Evolutionary conservation across 1,140 invertebrate genomes (phyloP).

Genomic region (Chionoecetes opilio): DNA sequence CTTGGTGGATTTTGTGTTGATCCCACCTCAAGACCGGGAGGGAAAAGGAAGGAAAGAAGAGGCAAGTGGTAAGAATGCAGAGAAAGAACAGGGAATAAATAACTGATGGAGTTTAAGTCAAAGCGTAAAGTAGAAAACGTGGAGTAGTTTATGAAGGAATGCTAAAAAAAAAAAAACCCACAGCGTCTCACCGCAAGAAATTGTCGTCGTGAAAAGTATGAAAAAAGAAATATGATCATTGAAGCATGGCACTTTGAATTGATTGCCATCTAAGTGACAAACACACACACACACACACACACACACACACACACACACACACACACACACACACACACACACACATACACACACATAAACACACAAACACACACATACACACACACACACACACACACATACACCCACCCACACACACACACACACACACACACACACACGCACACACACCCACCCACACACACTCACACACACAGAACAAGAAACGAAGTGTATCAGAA

Average conservation of each 20-base stretch:
- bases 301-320: slow-evolving; percentile 39
- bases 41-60: background rate
- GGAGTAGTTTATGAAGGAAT: background rate
- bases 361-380: slow-evolving; percentile 15
- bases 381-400: slow-evolving; percentile 35
- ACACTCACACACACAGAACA: background rate
- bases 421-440: slow-evolving; percentile 22
- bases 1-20: slow-evolving; percentile 66
- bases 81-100: background rate
- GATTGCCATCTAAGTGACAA: no score
- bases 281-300: slow-evolving; percentile 43
- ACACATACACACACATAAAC: slow-evolving; percentile 37
- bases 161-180: background rate
- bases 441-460: slow-evolving; percentile 42
- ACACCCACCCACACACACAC: background rate
- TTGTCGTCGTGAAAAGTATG: no score
- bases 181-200: no score
- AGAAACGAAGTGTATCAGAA: slow-evolving; percentile 41
- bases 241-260: no score
- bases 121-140: slow-evolving; percentile 4
- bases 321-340: slow-evolving; percentile 34
- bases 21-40: background rate
- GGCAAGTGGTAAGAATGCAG: background rate
- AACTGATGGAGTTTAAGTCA: background rate
- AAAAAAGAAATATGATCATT: no score